Conservation (phyloP, 2,113 vertebrate genomes). For the Oncorhynchus nerka region DNA sequence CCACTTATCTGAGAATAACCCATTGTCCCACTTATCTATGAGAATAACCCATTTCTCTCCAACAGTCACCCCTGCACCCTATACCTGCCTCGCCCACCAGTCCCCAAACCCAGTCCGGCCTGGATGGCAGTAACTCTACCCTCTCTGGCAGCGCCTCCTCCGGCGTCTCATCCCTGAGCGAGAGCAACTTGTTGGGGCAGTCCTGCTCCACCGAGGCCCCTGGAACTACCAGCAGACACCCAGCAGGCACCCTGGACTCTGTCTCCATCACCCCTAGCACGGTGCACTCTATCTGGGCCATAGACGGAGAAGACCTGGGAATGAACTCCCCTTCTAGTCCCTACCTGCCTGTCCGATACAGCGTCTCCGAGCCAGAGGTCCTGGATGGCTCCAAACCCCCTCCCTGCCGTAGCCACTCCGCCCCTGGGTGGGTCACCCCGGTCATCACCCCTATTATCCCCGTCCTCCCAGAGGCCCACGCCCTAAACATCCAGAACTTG, state of each 20-base stretch:
- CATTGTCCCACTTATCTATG: no score
- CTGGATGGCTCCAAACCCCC: constrained; percentile 84
- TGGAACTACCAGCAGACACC: constrained; percentile 79
- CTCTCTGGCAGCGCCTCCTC: constrained; percentile 95
- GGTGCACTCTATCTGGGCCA: constrained; percentile 67
- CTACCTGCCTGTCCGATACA: constrained; percentile 92
- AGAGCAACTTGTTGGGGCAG: constrained; percentile 84
- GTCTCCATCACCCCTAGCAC: constrained; percentile 16
- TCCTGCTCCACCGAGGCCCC: constrained; percentile 82
- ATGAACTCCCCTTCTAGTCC: constrained; percentile 54
- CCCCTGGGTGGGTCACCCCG: constrained; percentile 81
- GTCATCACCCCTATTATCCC: constrained; percentile 55
- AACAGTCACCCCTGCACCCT: constrained; percentile 89
- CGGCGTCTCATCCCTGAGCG: constrained; percentile 91
- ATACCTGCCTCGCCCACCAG: constrained; percentile 97
- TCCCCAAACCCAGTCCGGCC: constrained; percentile 73
- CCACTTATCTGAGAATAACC: no score
- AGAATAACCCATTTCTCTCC: neutral
- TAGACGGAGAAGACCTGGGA: constrained; percentile 83
- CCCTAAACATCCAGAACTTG: constrained; percentile 64
- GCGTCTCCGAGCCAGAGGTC: constrained; percentile 88
- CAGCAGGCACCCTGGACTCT: constrained; percentile 76
- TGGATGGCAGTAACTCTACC: constrained; percentile 95
- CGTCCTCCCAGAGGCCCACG: constrained; percentile 60
- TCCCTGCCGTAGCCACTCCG: constrained; percentile 90